These are phyloP conservation scores for Genyomyrus donnyi DNA, from an alignment of 2,113 vertebrate genomes.

Conservation along the genomic window DNA sequence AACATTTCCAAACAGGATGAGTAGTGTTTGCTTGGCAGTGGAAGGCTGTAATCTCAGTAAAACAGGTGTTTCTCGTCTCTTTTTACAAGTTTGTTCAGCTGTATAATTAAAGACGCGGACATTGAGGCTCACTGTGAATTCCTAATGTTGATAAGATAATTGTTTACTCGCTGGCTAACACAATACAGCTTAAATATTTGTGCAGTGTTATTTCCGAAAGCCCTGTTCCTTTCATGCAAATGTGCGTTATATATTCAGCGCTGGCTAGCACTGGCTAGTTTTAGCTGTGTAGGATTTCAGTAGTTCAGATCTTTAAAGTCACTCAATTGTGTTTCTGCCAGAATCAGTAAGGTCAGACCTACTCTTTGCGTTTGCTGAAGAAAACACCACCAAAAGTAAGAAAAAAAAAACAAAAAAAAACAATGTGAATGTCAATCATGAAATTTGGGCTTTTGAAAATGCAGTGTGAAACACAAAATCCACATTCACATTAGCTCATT, in stretches of 20 bases:
- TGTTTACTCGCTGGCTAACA: conserved; percentile 2
- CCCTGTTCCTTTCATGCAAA: neutral
- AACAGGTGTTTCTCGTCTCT: neutral
- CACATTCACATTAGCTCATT: neutral
- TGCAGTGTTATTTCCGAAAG: neutral
- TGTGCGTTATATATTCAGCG: neutral
- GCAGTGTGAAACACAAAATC: neutral
- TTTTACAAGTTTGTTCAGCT: neutral
- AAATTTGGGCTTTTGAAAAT: neutral
- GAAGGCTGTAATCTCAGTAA: neutral
- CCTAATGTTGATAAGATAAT: conserved; percentile 9
- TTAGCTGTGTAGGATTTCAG: neutral
- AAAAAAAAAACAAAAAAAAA: neutral
- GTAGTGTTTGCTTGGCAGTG: neutral
- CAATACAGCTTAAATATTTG: conserved; percentile 9
- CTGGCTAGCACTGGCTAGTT: neutral
- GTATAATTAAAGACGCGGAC: conserved; percentile 5
- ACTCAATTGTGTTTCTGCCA: conserved; percentile 21
- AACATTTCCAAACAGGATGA: neutral
- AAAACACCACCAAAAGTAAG: neutral
- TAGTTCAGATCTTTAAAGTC: neutral
- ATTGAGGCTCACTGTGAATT: neutral
- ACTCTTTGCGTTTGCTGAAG: conserved; percentile 12
- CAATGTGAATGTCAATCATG: neutral
- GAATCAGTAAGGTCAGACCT: conserved; percentile 25